Base-by-base conservation (phyloP, 2,888 invertebrate genomes). In the Aleiodes leptofemur region DNA sequence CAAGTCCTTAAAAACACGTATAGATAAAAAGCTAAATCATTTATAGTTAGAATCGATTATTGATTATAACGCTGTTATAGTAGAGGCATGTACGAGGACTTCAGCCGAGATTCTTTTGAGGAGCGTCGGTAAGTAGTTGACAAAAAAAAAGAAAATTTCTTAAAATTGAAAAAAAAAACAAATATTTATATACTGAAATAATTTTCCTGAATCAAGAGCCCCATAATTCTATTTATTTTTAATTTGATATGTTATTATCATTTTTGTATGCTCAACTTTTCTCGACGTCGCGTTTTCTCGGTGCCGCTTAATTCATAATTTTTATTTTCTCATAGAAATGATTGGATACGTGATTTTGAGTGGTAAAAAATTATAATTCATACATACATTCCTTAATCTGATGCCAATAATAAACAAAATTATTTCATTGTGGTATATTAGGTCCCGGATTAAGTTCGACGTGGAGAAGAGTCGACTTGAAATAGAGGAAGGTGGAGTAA, bases 61-160 rank as follows among this genome's bases (percentile, higher is more conserved):
- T 87, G 84, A 86, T 87, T 87, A 82, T 85, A 83, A 83, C 85
- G 86, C 85, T 89, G 86, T 89, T 88, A 82, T 88, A 88, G 89
- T 86, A 90, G 89, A 91, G 93, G 94, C 86, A 94, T 95, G 92
- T 96, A 95, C 90, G 96, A 96, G 91, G 96, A 96, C 90, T 96
- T 96, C 90, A 96, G 96, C 90, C 92, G 96, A 82, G 96, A 96
- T 91, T 94, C 95, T 66, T 96, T 96, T 90, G 96, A 96, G 90
- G 96, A 96, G 86, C 94, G 96, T 90, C 94, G 94, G 94, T 94
- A 90, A 91, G 90, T 89, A 85, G 50, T 69, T 55, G 66, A 48
- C 64, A 50, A 72, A n/a, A 64, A 72, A 74, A 57, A 74, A 16
- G 72, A 72, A 75, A 50, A 0, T 34, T 34, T 34, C 34, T 34